Evolutionary conservation across 2,113 vertebrate genomes (phyloP).

Genomic region (Phodopus roborovskii): DNA sequence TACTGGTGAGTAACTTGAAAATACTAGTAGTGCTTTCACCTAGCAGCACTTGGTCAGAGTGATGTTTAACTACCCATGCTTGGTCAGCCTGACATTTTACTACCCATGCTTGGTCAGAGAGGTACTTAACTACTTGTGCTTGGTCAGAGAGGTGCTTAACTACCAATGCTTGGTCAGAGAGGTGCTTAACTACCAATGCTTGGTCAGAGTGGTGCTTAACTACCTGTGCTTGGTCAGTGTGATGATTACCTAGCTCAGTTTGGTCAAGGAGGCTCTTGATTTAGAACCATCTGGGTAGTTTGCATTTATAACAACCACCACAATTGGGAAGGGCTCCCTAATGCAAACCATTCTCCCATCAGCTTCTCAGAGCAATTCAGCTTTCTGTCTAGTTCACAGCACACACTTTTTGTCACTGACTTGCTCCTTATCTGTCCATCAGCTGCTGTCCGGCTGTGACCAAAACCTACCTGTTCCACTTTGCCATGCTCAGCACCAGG

Average conservation of each 20-base stretch:
- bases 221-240: background rate
- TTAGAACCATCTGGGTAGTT: background rate
- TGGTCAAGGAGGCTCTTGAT: rapidly evolving
- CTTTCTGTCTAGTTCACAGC: background rate
- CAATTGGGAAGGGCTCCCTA: too few species aligned
- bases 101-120: background rate
- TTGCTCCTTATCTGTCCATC: background rate
- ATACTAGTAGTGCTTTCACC: background rate
- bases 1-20: background rate
- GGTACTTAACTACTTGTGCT: too few species aligned
- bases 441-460: background rate
- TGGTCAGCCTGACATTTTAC: background rate
- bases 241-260: background rate
- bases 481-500: background rate
- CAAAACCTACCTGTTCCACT: background rate
- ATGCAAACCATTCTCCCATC: background rate
- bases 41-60: background rate
- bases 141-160: background rate
- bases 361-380: background rate
- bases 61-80: background rate
- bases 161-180: background rate
- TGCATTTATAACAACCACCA: background rate
- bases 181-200: background rate
- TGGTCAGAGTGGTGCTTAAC: background rate
- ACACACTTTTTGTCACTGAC: background rate